A percentile compares a stretch with the other conserved stretches of the same genome.
phyloP scores from a whole-genome alignment of 2,888 invertebrate genomes.

The Diarsia brunnea region DNA sequence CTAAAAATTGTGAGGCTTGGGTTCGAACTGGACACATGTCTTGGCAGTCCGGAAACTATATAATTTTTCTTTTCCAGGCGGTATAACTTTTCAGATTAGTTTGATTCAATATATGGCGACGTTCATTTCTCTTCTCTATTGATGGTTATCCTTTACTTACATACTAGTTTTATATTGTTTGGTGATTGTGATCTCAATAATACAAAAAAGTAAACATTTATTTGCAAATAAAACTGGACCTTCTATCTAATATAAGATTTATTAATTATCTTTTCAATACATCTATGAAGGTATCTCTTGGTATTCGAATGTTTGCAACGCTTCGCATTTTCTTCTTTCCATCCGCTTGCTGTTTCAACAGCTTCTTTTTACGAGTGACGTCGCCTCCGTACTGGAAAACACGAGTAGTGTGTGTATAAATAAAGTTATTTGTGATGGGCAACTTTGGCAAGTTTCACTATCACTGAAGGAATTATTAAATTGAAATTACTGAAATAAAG shows the following conservation, averaged over 20 bases:
- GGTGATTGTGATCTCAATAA: not conserved
- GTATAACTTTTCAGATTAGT: not conserved
- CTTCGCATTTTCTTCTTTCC: constrained; percentile 98
- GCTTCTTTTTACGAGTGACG: constrained; percentile 96
- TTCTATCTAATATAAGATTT: constrained; percentile 20
- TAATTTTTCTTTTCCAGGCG: not conserved
- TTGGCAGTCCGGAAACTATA: not conserved
- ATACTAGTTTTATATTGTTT: not conserved
- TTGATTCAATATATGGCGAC: not conserved
- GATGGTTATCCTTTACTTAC: not conserved
- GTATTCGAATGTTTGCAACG: constrained; percentile 97
- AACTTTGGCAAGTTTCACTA: not conserved
- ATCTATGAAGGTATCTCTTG: constrained; percentile 98
- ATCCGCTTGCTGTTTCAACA: constrained; percentile 96
- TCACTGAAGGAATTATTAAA: no score
- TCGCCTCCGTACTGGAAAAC: constrained; percentile 96
- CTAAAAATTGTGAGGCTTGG: no score
- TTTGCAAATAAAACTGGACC: constrained; percentile 7
- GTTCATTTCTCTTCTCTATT: not conserved
- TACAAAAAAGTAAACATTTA: not conserved
- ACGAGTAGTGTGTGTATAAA: not conserved
- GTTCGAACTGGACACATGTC: no score
- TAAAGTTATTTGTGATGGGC: not conserved
- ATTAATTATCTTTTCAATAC: constrained; percentile 93
- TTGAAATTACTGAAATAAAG: no score